phyloP scores from a whole-genome alignment of 35 echinoderm and acorn worm genomes.

The Strongylocentrotus purpuratus region DNA sequence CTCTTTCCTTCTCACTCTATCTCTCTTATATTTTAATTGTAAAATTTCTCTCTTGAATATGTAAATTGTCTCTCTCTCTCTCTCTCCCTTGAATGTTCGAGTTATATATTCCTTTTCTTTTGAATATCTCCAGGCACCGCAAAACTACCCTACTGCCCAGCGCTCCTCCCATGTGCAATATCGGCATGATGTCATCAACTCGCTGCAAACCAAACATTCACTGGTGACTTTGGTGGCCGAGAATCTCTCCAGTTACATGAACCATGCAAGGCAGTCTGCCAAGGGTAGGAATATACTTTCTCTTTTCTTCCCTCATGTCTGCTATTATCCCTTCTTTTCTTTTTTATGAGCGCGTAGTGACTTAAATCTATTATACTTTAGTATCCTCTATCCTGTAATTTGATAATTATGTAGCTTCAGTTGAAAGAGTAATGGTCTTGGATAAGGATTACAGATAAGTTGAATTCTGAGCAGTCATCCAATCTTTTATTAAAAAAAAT shows the following conservation, averaged over 20 bases:
- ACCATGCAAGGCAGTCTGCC: constrained; percentile 81
- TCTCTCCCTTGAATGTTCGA: neutral
- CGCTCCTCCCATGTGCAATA: constrained; percentile 96
- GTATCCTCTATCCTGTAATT: neutral
- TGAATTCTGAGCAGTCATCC: too few species aligned
- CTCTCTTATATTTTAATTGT: too few species aligned
- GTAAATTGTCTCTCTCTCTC: neutral
- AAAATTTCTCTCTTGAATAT: neutral
- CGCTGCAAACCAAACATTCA: constrained; percentile 91
- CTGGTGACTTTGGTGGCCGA: constrained; percentile 96
- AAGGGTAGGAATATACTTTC: constrained; percentile 67
- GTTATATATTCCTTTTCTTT: neutral
- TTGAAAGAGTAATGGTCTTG: neutral
- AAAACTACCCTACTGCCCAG: constrained; percentile 93
- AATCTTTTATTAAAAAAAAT: too few species aligned
- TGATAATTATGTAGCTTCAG: neutral
- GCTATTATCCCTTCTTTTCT: too few species aligned
- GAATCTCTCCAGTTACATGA: constrained; percentile 96
- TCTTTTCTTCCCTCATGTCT: too few species aligned
- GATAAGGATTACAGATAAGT: neutral
- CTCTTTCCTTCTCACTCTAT: too few species aligned
- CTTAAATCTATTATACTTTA: neutral
- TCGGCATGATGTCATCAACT: constrained; percentile 94
- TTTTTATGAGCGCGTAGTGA: too few species aligned
- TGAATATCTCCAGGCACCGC: constrained; percentile 79